A percentile compares a stretch with the other conserved stretches of the same genome.
Conservation (phyloP, 2,888 invertebrate genomes). For the Nesidiocoris tenuis region DNA sequence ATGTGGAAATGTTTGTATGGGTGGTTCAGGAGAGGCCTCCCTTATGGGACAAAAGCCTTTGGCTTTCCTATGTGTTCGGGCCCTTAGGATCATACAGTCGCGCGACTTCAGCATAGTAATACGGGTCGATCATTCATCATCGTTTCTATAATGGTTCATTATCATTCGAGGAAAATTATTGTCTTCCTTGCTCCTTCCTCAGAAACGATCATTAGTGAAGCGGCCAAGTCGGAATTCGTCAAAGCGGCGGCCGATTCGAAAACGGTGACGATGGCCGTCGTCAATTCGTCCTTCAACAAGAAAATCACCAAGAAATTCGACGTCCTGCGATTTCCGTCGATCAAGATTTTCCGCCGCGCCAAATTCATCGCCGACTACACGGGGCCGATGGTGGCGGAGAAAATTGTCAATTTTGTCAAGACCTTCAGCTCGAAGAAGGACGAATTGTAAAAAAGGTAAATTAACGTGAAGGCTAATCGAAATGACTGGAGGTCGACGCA, state of each 20-base stretch:
- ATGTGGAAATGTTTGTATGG: too few relatives aligned
- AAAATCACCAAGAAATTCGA: constrained; percentile 35
- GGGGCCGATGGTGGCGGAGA: constrained; percentile 10
- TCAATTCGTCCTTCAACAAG: constrained; percentile 33
- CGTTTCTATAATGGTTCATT: too few relatives aligned
- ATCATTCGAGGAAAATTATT: too few relatives aligned
- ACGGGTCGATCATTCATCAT: too few relatives aligned
- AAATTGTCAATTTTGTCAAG: constrained; percentile 27
- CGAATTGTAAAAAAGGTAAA: constrained; percentile 18
- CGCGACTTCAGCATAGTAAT: too few relatives aligned
- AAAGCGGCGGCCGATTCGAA: constrained; percentile 10
- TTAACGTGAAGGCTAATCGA: background rate
- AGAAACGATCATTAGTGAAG: constrained; percentile 13
- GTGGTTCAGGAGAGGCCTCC: too few relatives aligned
- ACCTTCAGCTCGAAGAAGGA: constrained; percentile 19
- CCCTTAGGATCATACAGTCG: too few relatives aligned
- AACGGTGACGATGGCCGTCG: constrained; percentile 10
- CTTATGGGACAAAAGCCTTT: too few relatives aligned
- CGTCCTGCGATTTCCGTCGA: constrained; percentile 28
- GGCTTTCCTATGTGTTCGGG: too few relatives aligned
- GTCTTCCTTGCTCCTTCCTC: too few relatives aligned
- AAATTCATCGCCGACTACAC: constrained; percentile 22
- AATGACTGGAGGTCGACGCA: background rate
- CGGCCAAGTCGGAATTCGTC: constrained; percentile 16
- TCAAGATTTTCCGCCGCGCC: constrained; percentile 16